These are phyloP conservation scores for Lasioglossum morio DNA, from an alignment of 2,888 invertebrate species.

Conservation along the genomic window DNA sequence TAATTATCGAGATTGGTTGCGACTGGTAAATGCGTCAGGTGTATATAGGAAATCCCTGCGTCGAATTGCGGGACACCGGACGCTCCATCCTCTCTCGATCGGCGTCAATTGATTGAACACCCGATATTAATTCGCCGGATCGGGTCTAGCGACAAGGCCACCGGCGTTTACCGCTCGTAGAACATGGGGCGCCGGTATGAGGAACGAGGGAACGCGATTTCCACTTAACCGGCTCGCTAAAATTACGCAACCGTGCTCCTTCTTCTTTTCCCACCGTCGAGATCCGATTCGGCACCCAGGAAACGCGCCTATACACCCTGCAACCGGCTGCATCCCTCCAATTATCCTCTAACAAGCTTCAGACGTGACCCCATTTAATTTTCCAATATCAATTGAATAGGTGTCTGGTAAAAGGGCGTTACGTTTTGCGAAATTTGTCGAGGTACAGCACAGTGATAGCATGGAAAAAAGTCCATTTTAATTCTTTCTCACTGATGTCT, in stretches of 20 bases:
- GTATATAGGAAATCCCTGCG: not conserved
- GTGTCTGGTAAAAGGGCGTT: too few species aligned
- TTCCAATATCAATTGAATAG: not conserved
- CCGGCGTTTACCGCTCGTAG: conserved; percentile 34
- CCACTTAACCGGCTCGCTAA: conserved; percentile 14
- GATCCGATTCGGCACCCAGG: not conserved
- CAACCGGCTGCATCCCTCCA: not conserved
- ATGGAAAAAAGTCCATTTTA: not conserved
- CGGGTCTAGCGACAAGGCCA: conserved; percentile 59
- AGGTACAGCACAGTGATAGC: too few species aligned
- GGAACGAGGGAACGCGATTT: conserved; percentile 38
- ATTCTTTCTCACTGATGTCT: not conserved
- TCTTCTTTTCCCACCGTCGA: conserved; percentile 6
- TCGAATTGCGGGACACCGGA: conserved; percentile 46
- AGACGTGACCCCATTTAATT: not conserved
- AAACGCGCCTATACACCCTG: not conserved
- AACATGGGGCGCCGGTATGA: conserved; percentile 38
- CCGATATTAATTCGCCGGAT: conserved; percentile 54
- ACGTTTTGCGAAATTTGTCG: not conserved
- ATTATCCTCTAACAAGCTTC: conserved; percentile 2
- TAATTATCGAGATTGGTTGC: not conserved
- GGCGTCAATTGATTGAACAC: conserved; percentile 69
- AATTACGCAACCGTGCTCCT: conserved; percentile 28
- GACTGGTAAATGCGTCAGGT: not conserved
- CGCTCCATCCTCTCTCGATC: conserved; percentile 56